phyloP scores from a whole-genome alignment of 2,888 invertebrate genomes.

The Caenorhabditis macrosperma region DNA sequence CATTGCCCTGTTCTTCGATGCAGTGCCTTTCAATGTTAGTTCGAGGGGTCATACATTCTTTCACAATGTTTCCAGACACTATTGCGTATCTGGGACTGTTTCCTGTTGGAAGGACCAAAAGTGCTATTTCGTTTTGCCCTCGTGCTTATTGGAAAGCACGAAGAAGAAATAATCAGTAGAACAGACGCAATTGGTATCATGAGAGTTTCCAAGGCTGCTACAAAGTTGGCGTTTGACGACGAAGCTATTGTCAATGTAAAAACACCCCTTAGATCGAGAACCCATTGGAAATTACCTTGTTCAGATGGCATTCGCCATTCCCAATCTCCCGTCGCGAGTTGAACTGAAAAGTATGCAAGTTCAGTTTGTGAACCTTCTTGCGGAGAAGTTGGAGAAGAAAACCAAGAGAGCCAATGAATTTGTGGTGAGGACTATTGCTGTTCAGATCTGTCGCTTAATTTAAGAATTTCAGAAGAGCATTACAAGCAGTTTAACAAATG shows the following conservation, averaged over 20 bases:
- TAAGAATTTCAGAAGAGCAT: conserved; percentile 48
- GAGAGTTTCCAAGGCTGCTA: conserved; percentile 82
- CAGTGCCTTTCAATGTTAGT: conserved; percentile 82
- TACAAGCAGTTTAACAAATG: conserved; percentile 27
- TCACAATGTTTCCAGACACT: conserved; percentile 80
- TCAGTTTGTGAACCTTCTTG: conserved; percentile 44
- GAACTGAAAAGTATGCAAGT: conserved; percentile 56
- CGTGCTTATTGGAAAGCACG: conserved; percentile 63
- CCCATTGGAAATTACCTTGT: neutral
- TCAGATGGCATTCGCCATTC: conserved; percentile 52
- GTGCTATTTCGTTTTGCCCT: conserved; percentile 82
- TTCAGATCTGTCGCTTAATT: neutral
- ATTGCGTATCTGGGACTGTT: conserved; percentile 83
- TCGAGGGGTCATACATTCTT: neutral
- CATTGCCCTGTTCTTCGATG: conserved; percentile 83
- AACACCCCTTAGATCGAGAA: neutral
- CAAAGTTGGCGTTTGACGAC: conserved; percentile 82
- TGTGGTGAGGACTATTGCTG: conserved; percentile 33
- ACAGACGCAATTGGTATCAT: conserved; percentile 82
- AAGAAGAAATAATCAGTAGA: conserved; percentile 64
- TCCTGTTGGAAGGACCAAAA: conserved; percentile 83
- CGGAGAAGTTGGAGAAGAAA: conserved; percentile 51
- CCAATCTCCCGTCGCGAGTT: conserved; percentile 42
- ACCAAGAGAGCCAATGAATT: conserved; percentile 51
- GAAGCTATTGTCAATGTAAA: conserved; percentile 82